These are phyloP conservation scores for Drosophila paulistorum DNA, from an alignment of 1,140 invertebrate genomes.

Conservation along the genomic window DNA sequence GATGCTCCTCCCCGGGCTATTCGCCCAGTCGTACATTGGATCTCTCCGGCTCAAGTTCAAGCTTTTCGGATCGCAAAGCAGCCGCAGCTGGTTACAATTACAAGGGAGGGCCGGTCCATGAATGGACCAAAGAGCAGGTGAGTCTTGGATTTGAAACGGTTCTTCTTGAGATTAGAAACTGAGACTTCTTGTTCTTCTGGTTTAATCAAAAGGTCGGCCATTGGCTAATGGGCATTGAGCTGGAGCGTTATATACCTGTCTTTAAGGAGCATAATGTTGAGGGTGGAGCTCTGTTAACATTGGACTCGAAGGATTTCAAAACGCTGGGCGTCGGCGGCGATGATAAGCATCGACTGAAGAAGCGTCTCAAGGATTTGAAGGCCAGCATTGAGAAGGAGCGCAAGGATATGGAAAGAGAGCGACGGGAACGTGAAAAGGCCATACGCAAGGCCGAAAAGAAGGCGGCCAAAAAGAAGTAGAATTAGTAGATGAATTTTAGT, in stretches of 20 bases:
- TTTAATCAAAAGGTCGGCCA: conserved; percentile 89
- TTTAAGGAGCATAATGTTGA: conserved; percentile 94
- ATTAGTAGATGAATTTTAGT: conserved; percentile 85
- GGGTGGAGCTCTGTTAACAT: conserved; percentile 90
- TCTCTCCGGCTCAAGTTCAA: conserved; percentile 85
- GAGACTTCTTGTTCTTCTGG: background rate
- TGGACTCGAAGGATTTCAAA: conserved; percentile 95
- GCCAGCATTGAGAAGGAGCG: conserved; percentile 91
- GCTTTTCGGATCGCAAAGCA: conserved; percentile 80
- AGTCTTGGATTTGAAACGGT: background rate
- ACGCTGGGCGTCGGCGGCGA: conserved; percentile 90
- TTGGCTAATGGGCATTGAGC: conserved; percentile 91
- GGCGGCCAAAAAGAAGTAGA: conserved; percentile 88
- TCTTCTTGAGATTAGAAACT: background rate
- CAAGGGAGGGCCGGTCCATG: conserved; percentile 88
- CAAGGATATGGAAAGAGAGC: conserved; percentile 88
- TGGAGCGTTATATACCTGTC: conserved; percentile 92
- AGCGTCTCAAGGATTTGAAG: conserved; percentile 94
- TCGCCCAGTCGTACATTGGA: conserved; percentile 83
- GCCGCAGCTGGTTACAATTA: conserved; percentile 85
- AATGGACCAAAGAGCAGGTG: conserved; percentile 95
- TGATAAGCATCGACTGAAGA: conserved; percentile 92
- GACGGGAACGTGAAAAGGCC: conserved; percentile 90
- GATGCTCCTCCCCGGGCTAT: conserved; percentile 84
- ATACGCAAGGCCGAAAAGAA: conserved; percentile 92